Conservation (phyloP, 2,797 vertebrate species). For the Alosa sapidissima region DNA sequence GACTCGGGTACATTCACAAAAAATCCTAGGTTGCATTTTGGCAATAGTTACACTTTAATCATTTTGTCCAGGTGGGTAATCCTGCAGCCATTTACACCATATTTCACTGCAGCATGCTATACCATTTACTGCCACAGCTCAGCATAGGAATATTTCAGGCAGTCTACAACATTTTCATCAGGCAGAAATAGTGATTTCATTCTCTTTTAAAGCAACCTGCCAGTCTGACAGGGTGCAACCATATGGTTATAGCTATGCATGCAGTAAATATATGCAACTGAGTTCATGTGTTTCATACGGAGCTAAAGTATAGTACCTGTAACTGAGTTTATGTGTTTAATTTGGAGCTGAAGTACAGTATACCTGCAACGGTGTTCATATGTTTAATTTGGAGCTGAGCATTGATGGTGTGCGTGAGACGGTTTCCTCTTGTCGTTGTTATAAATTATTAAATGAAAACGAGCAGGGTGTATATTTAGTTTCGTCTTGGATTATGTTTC, state of each 20-base stretch:
- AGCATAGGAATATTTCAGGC: neutral
- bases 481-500: neutral
- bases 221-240: neutral
- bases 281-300: neutral
- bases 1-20: too few relatives aligned
- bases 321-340: neutral
- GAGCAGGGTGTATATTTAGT: constrained; percentile 10
- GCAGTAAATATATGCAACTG: neutral
- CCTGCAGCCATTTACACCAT: neutral
- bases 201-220: neutral
- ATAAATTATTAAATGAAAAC: neutral
- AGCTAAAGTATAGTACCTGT: too few relatives aligned
- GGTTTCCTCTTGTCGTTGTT: neutral
- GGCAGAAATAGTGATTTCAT: too few relatives aligned
- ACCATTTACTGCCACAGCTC: neutral
- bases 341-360: neutral
- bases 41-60: neutral
- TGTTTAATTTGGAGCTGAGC: neutral
- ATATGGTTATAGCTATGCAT: neutral
- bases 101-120: neutral
- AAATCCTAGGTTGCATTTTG: too few relatives aligned
- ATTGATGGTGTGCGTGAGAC: neutral
- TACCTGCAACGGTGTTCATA: neutral
- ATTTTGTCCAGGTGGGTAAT: neutral
- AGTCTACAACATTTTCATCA: too few relatives aligned